Evolutionary conservation across 1,140 invertebrate genomes (phyloP), one percentile per base, ranked within the genome.

Genomic region (Heterodera carotae): DNA sequence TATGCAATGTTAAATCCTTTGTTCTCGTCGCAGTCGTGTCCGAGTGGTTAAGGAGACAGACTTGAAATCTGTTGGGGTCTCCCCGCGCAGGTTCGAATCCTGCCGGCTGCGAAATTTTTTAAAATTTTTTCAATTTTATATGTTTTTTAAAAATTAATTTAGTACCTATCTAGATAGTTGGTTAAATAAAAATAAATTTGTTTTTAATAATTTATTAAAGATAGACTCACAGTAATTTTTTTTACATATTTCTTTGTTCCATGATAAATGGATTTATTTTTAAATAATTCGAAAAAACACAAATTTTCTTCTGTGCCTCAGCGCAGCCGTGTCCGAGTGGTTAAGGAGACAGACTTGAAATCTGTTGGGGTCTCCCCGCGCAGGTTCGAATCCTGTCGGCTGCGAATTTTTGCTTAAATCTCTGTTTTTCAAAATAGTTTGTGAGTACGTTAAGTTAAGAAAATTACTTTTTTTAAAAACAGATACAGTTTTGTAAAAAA

Each of bases 51-150:
- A 74, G 71, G 71, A 74, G 71, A 36, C 48, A 22, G 71, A 74
- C 71, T 74, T 62, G 71, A 74, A 74, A 74, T 74, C 71, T 22
- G 48, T 36, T 74, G 71, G 71, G 71, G 31, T 74, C 33, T 74
- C 31, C 71, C 71, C 71, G 71, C 71, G 71, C 71, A 74, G 71
- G 71, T 74, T 74, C 71, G 71, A 74, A 74, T 74, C 71, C 71
- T 74, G 71, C 48, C 48, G 71, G 71, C 71, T 74, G 71, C 71
- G 71, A 74, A 74, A 36, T 43, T 8, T 43, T 43, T 43, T 43
- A 8, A 8, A 12, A 8, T 43, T 43, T 43, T 39, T 39, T 39
- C 18, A 69, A 10, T 56, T 53, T 73, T 56, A 62, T 25, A 25
- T 31, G 15, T 12, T n/a, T n/a, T 67, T 66, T 2, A 74, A 29